A percentile compares a stretch with the other conserved stretches of the same genome.
Conservation (phyloP, 2,888 invertebrate species). For the Allacma fusca region DNA sequence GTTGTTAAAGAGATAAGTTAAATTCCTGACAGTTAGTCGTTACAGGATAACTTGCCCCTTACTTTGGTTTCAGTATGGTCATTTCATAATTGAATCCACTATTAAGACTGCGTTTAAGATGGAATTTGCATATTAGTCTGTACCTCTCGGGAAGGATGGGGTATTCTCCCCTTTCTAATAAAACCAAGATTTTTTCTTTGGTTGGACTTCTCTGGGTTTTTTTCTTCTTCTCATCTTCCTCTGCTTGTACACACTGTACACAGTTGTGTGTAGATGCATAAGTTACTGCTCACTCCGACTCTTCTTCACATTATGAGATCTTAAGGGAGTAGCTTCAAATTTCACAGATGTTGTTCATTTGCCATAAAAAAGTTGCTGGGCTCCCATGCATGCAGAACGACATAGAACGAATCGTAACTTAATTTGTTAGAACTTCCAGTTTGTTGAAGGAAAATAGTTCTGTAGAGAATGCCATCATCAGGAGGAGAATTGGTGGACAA, state of each 20-base stretch:
- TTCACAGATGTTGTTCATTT: constrained; percentile 12
- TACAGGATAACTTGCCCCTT: neutral
- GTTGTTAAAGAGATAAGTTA: constrained; percentile 13
- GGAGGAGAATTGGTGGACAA: neutral
- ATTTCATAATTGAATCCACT: constrained; percentile 24
- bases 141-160: too few species aligned
- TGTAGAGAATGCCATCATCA: constrained; percentile 6
- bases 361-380: neutral
- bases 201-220: too few species aligned
- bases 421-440: neutral
- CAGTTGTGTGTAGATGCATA: too few species aligned
- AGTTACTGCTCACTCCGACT: too few species aligned
- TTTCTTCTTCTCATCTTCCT: too few species aligned
- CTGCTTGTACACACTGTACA: too few species aligned
- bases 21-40: constrained; percentile 17
- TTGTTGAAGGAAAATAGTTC: neutral
- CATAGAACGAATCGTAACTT: constrained; percentile 6
- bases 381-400: constrained; percentile 11
- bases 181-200: too few species aligned
- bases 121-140: neutral
- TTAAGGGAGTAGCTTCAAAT: constrained; percentile 8
- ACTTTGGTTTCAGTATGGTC: neutral
- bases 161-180: too few species aligned
- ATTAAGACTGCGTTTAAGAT: constrained; percentile 7
- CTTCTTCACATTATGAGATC: neutral